Percentiles rank a stretch among this genome's conserved stretches.
Evolutionary conservation across 2,113 vertebrate genomes (phyloP).

Genomic region (Gadus macrocephalus): DNA sequence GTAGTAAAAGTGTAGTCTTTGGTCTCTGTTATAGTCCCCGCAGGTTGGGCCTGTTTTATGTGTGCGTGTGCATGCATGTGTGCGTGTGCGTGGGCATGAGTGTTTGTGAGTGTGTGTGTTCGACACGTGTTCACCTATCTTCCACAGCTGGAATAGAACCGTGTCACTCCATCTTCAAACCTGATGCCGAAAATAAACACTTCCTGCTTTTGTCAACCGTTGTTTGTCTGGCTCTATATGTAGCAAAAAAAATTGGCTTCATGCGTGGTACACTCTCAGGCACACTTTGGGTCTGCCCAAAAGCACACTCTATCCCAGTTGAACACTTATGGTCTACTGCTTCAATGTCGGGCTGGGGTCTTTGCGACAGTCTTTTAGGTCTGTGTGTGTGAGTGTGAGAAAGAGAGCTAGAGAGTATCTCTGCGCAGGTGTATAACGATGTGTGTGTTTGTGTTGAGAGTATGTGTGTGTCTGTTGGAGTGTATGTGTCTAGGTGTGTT

Average conservation of each 20-base stretch:
- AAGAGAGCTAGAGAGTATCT: background rate
- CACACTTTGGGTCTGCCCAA: slow-evolving; percentile 7
- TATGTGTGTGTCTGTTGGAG: slow-evolving; percentile 18
- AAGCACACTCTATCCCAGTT: slow-evolving; percentile 14
- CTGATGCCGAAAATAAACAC: slow-evolving; percentile 58
- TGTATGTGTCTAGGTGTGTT: slow-evolving; percentile 23
- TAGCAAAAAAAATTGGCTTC: slow-evolving; percentile 24
- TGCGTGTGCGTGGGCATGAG: slow-evolving; percentile 35
- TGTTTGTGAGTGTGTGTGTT: slow-evolving; percentile 30
- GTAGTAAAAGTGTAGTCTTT: slow-evolving; percentile 59
- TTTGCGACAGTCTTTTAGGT: too few species aligned
- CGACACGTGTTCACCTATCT: slow-evolving; percentile 16
- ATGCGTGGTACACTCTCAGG: slow-evolving; percentile 4
- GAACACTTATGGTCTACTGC: too few species aligned
- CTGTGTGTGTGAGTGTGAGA: background rate
- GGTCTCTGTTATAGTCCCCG: slow-evolving; percentile 60
- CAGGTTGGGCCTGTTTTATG: slow-evolving; percentile 52
- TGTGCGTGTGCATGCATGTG: slow-evolving; percentile 33
- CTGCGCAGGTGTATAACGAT: slow-evolving; percentile 20
- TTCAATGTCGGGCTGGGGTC: too few species aligned
- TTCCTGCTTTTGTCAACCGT: slow-evolving; percentile 66
- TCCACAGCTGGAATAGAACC: slow-evolving; percentile 33
- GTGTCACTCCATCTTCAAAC: slow-evolving; percentile 51
- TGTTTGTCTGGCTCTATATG: slow-evolving; percentile 38
- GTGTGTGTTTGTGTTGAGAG: background rate